These are phyloP conservation scores for Urechis unicinctus DNA, from an alignment of 2,888 invertebrate species.

Conservation along the genomic window DNA sequence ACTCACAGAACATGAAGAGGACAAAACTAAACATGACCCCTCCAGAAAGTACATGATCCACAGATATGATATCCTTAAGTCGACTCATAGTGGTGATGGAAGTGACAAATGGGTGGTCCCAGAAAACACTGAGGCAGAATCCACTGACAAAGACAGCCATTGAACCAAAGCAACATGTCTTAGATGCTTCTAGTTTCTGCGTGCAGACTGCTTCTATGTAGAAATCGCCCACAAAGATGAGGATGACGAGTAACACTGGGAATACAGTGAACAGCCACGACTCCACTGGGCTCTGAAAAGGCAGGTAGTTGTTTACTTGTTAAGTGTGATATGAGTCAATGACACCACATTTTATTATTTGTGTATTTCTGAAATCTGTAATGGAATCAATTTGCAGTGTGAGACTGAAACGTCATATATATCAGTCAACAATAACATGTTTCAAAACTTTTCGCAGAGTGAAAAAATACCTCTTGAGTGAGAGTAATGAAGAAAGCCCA, in stretches of 20 bases:
- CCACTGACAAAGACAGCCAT: slow-evolving; percentile 50
- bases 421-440: background rate
- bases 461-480: slow-evolving; percentile 39
- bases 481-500: slow-evolving; percentile 50
- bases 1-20: slow-evolving; percentile 52
- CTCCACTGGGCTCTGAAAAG: slow-evolving; percentile 19
- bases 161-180: slow-evolving; percentile 45
- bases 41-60: slow-evolving; percentile 51
- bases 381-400: too few species aligned
- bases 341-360: too few species aligned
- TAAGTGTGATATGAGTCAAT: too few species aligned
- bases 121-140: slow-evolving; percentile 39
- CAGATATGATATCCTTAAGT: slow-evolving; percentile 35
- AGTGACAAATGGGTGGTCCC: slow-evolving; percentile 46
- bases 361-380: too few species aligned
- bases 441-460: background rate
- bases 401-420: too few species aligned
- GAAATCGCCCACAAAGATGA: slow-evolving; percentile 53
- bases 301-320: too few species aligned
- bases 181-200: slow-evolving; percentile 40
- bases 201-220: slow-evolving; percentile 51
- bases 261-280: slow-evolving; percentile 40
- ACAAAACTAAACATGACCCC: slow-evolving; percentile 53
- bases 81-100: slow-evolving; percentile 35
- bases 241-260: slow-evolving; percentile 45